Base-by-base conservation (phyloP, 2,113 vertebrate genomes). In the Acrocephalus kingi region DNA sequence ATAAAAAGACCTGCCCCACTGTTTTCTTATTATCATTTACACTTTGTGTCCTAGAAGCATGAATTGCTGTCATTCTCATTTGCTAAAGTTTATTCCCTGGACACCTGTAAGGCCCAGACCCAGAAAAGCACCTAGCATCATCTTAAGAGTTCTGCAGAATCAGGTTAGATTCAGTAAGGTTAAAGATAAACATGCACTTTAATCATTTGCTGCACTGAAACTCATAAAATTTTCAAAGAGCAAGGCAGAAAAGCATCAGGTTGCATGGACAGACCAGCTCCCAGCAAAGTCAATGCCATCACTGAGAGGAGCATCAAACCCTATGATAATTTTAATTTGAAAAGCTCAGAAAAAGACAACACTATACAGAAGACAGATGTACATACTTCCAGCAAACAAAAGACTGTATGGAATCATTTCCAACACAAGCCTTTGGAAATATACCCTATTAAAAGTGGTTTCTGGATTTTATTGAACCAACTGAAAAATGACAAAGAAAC, bases 231-330 rank as follows among this genome's bases (percentile, higher is more conserved):
- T 87, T 74, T 59, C 56, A 7, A 92, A 90, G 48, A 81, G 73
- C 83, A 90, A 89, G 84, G 87, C 89, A 92, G 41, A 64, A 89
- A 88, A 87, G 52, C 84, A 75, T 59, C 56, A 37, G 69, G 80
- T 77, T 86, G 83, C 58, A 55, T 11, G 81, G 93, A 84, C 84
- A 93, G 62, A 91, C 35, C 84, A 87, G 77, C 87, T 94, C 73
- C 83, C 77, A 95, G 89, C 63, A 51, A 87, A 69, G 48, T 63
- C 79, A 90, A 27, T 35, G 51, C 45, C 48, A 41, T 28, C 45
- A 54, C 19, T 58, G 48, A 71, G 48, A 86, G 64, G 35, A 90
- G 80, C 58, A 23, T 62, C 30, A 90, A 63, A 80, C 59, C 48
- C 75, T 39, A 39, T 39, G 37, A 39, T 39, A 39, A 39, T 39